phyloP scores from a whole-genome alignment of 2,113 vertebrate genomes.

The crab-eating macaque (Macaca fascicularis) region T2T-MFA8v1.1 NC_088375.1:200092501-200093000 shows the following conservation, averaged over 20 bases:
- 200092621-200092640: background rate
- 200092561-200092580: background rate
- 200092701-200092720: background rate
- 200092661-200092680: background rate
- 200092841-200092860: background rate
- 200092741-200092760: background rate
- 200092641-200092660: background rate
- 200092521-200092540: background rate
- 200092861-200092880: background rate
- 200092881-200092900: background rate
- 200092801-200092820: background rate
- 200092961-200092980: background rate
- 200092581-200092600: background rate
- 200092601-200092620: background rate
- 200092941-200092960: background rate
- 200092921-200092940: background rate
- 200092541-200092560: background rate
- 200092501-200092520: background rate
- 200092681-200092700: background rate
- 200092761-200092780: background rate
- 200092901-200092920: background rate
- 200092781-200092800: background rate
- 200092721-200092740: background rate
- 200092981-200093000: background rate
- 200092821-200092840: background rate